Evolutionary conservation across 2,888 invertebrate genomes (phyloP), one percentile per base, ranked within the genome.

Genomic region (Mamestra brassicae): DNA sequence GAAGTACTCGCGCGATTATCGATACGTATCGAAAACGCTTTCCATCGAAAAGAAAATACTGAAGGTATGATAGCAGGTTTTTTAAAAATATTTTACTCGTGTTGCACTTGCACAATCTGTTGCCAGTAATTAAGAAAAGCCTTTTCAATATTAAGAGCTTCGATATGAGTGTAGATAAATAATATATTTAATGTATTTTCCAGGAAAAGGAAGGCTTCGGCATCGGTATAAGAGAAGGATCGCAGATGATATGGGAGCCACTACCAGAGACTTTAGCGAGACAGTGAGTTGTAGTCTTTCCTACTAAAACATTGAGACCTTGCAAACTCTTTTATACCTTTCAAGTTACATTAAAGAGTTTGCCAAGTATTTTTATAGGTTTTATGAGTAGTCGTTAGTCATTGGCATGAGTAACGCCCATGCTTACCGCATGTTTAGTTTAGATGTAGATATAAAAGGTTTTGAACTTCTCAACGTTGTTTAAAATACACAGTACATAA

Each of bases 1-100:
- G 96, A 97, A 97, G 88, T 98, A 98, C 89, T 99, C 99, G 0
- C 97, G 98, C 71, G 99, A 99, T 94, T 99, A 99, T 95, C 97
- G 99, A 90, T 99, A 99, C 92, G 99, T 99, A 0, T 98, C 99
- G 42, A 98, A 98, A 85, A 98, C 99, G 47, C 97, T 99, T 71
- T 97, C 98, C 0, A 97, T 98, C 78, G 99, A 99, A 92, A 99
- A 99, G 95, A 98, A 98, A 93, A 95, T 97, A 73, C 95, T 99
- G 3, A 99, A 99, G 97, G 99, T 98, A 94, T 62, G 45, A 45
- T 4, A 34, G 15, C 36, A n/a, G 4, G 2, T 58, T 15, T 57
- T 58, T 58, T 15, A 26, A 26, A 26, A 26, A 42, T 36, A 1
- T 36, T 38, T 38, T 42, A 42, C 0, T 38, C 0, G 4, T 10